phyloP scores from a whole-genome alignment of 2,888 invertebrate genomes.

The Lottia gigantea region DNA sequence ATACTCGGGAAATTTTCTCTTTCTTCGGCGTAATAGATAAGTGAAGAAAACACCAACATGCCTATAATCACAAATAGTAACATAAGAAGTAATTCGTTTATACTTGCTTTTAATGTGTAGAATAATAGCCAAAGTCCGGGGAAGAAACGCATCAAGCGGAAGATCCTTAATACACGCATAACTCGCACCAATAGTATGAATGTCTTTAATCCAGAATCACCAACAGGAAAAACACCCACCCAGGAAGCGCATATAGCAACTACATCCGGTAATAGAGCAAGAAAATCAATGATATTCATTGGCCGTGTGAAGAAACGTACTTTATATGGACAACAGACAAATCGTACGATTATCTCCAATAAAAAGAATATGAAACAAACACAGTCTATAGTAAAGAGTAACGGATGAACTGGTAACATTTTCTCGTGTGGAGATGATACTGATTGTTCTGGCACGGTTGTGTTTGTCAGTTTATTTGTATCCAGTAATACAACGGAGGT shows the following conservation, averaged over 20 bases:
- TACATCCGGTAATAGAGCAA: conserved; percentile 43
- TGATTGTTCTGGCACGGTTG: background rate
- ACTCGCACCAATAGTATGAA: conserved; percentile 34
- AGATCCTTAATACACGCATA: conserved; percentile 40
- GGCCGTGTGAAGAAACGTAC: conserved; percentile 28
- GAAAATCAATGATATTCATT: conserved; percentile 40
- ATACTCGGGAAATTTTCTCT: conserved; percentile 37
- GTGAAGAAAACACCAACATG: conserved; percentile 46
- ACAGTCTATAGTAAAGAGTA: conserved; percentile 38
- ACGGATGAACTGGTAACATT: conserved; percentile 23
- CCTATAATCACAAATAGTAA: conserved; percentile 45
- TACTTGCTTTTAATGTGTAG: conserved; percentile 48
- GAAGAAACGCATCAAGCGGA: conserved; percentile 42
- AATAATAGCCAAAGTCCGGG: conserved; percentile 48
- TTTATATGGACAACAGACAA: conserved; percentile 36
- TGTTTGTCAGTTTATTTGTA: background rate
- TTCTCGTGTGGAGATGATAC: background rate
- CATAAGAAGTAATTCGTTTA: conserved; percentile 46
- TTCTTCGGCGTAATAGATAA: conserved; percentile 48
- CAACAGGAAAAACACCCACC: background rate
- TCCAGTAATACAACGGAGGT: background rate
- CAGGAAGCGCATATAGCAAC: background rate
- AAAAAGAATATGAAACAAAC: conserved; percentile 42
- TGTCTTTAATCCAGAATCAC: background rate
- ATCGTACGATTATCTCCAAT: conserved; percentile 38